Evolutionary conservation across 2,888 invertebrate species (phyloP), one percentile per base, ranked within the genome.

Genomic region (Coelinius sp.): DNA sequence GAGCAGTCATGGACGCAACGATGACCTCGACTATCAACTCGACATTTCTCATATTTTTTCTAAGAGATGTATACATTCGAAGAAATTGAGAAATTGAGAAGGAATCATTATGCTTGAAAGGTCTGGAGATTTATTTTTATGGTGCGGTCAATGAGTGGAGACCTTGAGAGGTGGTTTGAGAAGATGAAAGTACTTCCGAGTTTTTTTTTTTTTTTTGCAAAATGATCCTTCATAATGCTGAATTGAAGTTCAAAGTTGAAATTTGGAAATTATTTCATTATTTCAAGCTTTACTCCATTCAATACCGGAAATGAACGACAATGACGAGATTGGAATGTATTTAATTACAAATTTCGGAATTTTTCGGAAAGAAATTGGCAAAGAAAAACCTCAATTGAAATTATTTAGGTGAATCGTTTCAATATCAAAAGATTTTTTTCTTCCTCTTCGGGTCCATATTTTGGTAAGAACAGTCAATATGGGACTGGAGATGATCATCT

Each of bases 1-100:
- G 71, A 76, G 46, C 73, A 68, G 68, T 68, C 68, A 68, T 46
- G 62, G 49, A 31, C 20, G 49, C 68, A 68, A 41, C 62, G 46
- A 62, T 68, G 71, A 70, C 70, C 68, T 75, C 73, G 73, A 69
- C 73, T 70, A 68, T 73, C 72, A 70, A 53, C 46, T 65, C 65
- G 49, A 49, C 46, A 49, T 49, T 46, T 49, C 46, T 20, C 46
- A 65, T 65, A 65, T 31, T 65, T 31, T 65, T 31, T 31, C n/a
- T 14, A 12, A 62, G 20, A 31, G 31, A 63, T 63, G n/a, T n/a
- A 64, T 64, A 27, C 64, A 20, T 49, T 64, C 44, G 41, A 64
- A 64, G 64, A 64, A 64, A 64, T 64, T 25, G 38, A 64, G 25
- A 24, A 44, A 64, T 38, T 38, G 38, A 44, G 22, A 24, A 44